Evolutionary conservation across 2,113 vertebrate genomes (phyloP).

Genomic region (Opisthocomus hoazin): DNA sequence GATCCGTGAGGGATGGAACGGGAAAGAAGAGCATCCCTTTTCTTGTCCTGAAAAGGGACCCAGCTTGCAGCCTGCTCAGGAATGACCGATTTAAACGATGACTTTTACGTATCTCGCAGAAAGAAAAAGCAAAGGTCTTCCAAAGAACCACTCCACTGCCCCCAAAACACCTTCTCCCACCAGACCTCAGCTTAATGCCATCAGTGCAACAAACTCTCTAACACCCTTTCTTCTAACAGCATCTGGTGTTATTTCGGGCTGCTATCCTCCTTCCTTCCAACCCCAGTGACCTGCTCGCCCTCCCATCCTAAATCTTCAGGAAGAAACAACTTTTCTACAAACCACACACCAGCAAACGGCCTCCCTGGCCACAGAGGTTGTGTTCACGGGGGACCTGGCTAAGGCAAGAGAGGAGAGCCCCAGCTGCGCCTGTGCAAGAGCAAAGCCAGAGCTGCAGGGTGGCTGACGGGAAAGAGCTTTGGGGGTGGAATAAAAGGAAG

Average conservation of each 20-base stretch:
- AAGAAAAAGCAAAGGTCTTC: neutral
- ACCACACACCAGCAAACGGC: neutral
- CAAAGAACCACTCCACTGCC: neutral
- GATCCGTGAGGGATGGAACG: neutral
- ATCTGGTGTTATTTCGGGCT: neutral
- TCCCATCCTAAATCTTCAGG: neutral
- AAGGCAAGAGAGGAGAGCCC: neutral
- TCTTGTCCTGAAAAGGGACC: neutral
- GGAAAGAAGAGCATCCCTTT: neutral
- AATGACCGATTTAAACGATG: neutral
- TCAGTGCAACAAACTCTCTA: neutral
- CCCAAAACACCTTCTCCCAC: neutral
- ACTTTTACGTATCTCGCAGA: neutral
- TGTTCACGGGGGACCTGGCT: neutral
- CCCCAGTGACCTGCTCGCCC: neutral
- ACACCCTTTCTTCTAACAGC: neutral
- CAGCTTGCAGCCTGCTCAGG: neutral
- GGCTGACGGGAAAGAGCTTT: neutral
- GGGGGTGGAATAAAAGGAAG: neutral
- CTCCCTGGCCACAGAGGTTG: neutral
- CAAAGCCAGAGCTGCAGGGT: neutral
- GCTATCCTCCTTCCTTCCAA: neutral
- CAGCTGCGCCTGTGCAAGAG: neutral
- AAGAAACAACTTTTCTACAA: neutral
- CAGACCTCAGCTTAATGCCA: neutral